A percentile compares a stretch with the other conserved stretches of the same genome.
phyloP scores from a whole-genome alignment of 2,113 vertebrate genomes.

The Myotis yumanensis region DNA sequence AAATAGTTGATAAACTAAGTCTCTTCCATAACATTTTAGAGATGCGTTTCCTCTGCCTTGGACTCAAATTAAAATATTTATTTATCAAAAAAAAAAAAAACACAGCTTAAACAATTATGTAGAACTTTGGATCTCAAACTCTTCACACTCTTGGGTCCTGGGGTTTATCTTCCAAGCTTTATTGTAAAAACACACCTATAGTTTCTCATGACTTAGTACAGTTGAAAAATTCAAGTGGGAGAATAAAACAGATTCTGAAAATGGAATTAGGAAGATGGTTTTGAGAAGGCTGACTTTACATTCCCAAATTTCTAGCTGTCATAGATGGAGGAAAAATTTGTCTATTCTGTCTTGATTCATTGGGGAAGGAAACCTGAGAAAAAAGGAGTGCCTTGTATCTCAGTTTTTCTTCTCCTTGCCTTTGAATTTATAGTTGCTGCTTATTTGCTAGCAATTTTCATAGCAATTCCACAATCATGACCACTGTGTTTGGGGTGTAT shows the following conservation, averaged over 20 bases:
- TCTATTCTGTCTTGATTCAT: background rate
- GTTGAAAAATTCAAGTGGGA: background rate
- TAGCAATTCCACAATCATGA: background rate
- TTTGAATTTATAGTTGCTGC: background rate
- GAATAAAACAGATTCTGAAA: conserved; percentile 12
- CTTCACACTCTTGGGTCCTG: background rate
- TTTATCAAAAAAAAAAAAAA: background rate
- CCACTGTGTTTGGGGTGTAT: background rate
- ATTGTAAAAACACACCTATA: background rate
- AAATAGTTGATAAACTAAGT: background rate
- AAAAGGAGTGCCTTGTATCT: background rate
- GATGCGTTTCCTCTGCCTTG: background rate
- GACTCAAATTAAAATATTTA: background rate
- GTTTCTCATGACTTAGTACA: background rate
- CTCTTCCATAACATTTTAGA: background rate
- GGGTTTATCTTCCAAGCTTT: background rate
- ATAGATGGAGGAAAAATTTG: background rate
- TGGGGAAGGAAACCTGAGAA: background rate
- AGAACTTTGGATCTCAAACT: background rate
- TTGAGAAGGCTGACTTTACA: background rate
- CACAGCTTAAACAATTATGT: background rate
- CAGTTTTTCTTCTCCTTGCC: background rate
- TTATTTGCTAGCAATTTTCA: background rate
- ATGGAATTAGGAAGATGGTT: background rate
- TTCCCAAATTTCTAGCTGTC: background rate